phyloP scores from a whole-genome alignment of 2,113 vertebrate species.

The Corydoras sp. region DNA sequence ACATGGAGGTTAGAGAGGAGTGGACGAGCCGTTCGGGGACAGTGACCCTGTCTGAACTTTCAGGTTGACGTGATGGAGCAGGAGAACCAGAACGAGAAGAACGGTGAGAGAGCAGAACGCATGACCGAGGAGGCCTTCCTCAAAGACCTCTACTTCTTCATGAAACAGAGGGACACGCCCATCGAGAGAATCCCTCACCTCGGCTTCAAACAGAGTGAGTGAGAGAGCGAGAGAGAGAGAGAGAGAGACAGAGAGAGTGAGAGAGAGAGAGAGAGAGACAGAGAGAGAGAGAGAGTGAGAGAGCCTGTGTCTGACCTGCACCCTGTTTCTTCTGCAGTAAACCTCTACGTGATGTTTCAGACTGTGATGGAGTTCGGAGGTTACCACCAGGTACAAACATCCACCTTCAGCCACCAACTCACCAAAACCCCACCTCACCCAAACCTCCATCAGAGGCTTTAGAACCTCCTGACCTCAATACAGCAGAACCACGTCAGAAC shows the following conservation, averaged over 20 bases:
- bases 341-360: constrained; percentile 68
- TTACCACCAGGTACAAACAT: constrained; percentile 64
- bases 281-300: background rate
- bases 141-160: constrained; percentile 63
- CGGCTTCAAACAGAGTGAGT: constrained; percentile 70
- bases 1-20: background rate
- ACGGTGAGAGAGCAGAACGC: constrained; percentile 30
- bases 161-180: constrained; percentile 65
- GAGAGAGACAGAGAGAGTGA: background rate
- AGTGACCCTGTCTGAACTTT: background rate
- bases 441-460: too few relatives aligned
- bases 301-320: background rate
- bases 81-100: constrained; percentile 11
- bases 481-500: too few relatives aligned
- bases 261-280: background rate
- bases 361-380: constrained; percentile 61
- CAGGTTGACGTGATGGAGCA: constrained; percentile 33
- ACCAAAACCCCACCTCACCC: too few relatives aligned
- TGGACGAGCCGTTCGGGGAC: background rate
- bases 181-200: constrained; percentile 72
- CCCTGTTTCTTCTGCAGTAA: constrained; percentile 53
- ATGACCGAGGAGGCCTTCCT: constrained; percentile 60
- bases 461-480: too few relatives aligned
- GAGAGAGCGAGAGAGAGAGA: background rate
- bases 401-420: too few relatives aligned